phyloP scores from a whole-genome alignment of 1,140 invertebrate species.

The Listronotus oregonensis region DNA sequence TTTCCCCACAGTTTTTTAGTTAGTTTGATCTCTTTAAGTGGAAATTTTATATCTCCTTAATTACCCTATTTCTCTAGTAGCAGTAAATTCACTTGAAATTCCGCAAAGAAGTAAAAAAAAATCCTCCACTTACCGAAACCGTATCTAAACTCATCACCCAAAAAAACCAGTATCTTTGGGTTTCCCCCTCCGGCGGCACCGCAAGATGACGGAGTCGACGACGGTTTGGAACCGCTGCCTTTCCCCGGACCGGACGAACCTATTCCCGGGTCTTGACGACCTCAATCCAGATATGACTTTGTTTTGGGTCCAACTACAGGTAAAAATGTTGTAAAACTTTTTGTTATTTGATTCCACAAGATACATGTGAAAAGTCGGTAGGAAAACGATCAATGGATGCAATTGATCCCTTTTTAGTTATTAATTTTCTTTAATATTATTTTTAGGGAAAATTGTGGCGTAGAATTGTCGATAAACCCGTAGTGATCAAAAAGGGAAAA shows the following conservation, averaged over 20 bases:
- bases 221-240: slow-evolving; percentile 51
- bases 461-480: slow-evolving; percentile 59
- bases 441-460: slow-evolving; percentile 60
- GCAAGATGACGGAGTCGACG: slow-evolving; percentile 47
- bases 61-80: no score
- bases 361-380: no score
- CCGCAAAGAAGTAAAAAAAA: slow-evolving; percentile 16
- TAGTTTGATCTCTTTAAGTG: no score
- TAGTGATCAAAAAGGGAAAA: slow-evolving; percentile 48
- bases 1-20: neutral
- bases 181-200: slow-evolving; percentile 8
- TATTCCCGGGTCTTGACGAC: slow-evolving; percentile 65
- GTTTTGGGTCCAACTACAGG: slow-evolving; percentile 72
- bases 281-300: slow-evolving; percentile 65
- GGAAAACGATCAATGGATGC: no score
- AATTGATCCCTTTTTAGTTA: no score
- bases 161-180: slow-evolving; percentile 11
- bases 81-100: slow-evolving; percentile 10
- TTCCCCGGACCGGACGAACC: slow-evolving; percentile 63
- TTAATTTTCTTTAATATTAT: neutral
- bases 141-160: slow-evolving; percentile 6
- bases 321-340: neutral
- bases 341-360: neutral
- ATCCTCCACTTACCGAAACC: slow-evolving; percentile 5
- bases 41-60: no score